Conservation (phyloP, 2,888 invertebrate genomes). For the Ectemnius lituratus region DNA sequence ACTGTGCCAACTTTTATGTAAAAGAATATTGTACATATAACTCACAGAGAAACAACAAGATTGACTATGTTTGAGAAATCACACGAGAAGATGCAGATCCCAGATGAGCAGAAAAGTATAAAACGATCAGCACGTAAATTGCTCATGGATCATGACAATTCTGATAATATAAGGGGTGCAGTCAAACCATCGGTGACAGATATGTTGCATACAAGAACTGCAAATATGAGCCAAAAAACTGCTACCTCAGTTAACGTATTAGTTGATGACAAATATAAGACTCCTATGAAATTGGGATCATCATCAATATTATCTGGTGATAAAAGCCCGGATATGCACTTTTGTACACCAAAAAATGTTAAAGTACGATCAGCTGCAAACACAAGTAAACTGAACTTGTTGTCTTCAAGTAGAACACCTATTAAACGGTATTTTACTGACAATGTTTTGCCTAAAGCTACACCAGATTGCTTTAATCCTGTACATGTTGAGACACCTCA, state of each 20-base stretch:
- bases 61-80: conserved; percentile 16
- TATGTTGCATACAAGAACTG: conserved; percentile 55
- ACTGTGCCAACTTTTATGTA: background rate
- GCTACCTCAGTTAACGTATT: conserved; percentile 33
- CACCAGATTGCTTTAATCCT: conserved; percentile 79
- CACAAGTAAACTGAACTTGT: conserved; percentile 48
- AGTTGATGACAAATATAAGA: conserved; percentile 63
- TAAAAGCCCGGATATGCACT: conserved; percentile 65
- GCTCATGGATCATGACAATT: conserved; percentile 37
- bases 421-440: conserved; percentile 71
- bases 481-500: conserved; percentile 80
- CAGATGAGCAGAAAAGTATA: conserved; percentile 22
- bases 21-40: background rate
- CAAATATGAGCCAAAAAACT: conserved; percentile 51
- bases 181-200: conserved; percentile 27
- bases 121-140: conserved; percentile 32
- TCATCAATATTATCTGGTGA: conserved; percentile 50
- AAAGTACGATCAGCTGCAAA: conserved; percentile 27
- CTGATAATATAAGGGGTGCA: conserved; percentile 28
- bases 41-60: conserved; percentile 35
- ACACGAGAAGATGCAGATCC: conserved; percentile 7
- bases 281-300: conserved; percentile 56
- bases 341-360: conserved; percentile 67
- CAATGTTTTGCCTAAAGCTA: conserved; percentile 71
- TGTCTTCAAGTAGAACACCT: conserved; percentile 66